Percentiles rank a stretch among this genome's conserved stretches.
Conservation (phyloP, 2,888 invertebrate genomes). For the Epinotia demarniana region DNA sequence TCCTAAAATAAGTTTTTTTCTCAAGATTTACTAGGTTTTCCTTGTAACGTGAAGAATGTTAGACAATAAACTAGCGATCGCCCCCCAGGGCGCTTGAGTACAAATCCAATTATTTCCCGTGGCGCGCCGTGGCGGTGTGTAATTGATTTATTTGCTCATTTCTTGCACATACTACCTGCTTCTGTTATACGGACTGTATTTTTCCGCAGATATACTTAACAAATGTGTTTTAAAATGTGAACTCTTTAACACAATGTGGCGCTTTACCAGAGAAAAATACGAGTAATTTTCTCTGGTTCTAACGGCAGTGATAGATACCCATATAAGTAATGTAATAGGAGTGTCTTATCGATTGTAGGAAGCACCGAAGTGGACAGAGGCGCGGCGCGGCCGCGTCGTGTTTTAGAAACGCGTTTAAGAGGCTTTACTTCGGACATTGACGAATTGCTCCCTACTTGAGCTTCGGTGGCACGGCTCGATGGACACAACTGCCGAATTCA, state of each 20-base stretch:
- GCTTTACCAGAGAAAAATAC: slow-evolving; percentile 4
- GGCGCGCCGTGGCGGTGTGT: slow-evolving; percentile 71
- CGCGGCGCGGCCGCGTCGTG: slow-evolving; percentile 58
- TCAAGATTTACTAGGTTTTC: slow-evolving; percentile 44
- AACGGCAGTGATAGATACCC: slow-evolving; percentile 46
- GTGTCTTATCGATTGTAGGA: slow-evolving; percentile 63
- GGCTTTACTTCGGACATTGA: slow-evolving; percentile 78
- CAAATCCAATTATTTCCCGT: slow-evolving; percentile 78
- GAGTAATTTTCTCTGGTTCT: slow-evolving; percentile 21
- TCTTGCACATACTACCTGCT: slow-evolving; percentile 66
- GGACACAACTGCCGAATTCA: slow-evolving; percentile 48
- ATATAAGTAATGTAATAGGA: slow-evolving; percentile 50
- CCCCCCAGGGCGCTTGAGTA: slow-evolving; percentile 70
- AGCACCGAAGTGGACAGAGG: slow-evolving; percentile 65
- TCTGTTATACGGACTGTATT: slow-evolving; percentile 42
- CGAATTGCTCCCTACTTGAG: slow-evolving; percentile 69
- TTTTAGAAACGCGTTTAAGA: slow-evolving; percentile 76
- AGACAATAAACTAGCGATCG: slow-evolving; percentile 72
- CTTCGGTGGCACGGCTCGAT: slow-evolving; percentile 56
- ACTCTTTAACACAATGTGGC: slow-evolving; percentile 32
- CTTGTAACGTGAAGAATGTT: slow-evolving; percentile 62
- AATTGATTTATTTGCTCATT: slow-evolving; percentile 81
- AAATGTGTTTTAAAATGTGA: slow-evolving; percentile 35
- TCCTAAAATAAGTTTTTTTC: slow-evolving; percentile 40
- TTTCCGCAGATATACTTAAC: slow-evolving; percentile 35